Evolutionary conservation across 2,113 vertebrate genomes (phyloP).

Genomic region (Podilymbus podiceps): DNA sequence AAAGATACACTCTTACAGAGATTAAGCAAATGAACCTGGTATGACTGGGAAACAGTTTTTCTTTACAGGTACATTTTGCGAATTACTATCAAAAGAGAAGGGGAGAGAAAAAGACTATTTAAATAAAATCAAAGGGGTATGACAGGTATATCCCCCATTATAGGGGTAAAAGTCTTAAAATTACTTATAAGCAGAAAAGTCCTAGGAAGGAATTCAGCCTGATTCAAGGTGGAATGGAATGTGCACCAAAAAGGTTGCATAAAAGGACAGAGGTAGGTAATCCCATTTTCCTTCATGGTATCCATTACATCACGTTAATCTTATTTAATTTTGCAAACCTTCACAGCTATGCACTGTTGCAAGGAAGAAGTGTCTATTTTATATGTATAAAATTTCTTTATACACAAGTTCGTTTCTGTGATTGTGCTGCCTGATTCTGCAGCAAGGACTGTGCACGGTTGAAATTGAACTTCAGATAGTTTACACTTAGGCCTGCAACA

Average conservation of each 20-base stretch:
- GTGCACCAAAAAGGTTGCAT: neutral
- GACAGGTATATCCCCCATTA: neutral
- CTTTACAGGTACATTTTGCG: neutral
- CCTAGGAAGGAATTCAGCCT: neutral
- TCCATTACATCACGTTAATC: neutral
- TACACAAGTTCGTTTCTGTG: neutral
- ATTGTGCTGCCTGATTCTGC: neutral
- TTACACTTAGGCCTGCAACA: neutral
- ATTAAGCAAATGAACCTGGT: neutral
- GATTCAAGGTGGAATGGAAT: neutral
- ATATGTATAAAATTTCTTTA: neutral
- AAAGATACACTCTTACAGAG: neutral
- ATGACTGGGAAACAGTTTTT: neutral
- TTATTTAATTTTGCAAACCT: neutral
- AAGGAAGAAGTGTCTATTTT: neutral
- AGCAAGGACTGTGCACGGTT: neutral
- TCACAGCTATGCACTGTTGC: neutral
- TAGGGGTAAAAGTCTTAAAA: neutral
- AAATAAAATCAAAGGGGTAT: neutral
- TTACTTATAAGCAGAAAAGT: neutral
- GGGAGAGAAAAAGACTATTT: neutral
- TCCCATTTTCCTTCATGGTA: neutral
- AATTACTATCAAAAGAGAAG: neutral
- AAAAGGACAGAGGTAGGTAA: neutral
- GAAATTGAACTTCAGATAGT: neutral